A percentile compares a stretch with the other conserved stretches of the same genome.
Evolutionary conservation across 2,888 invertebrate species (phyloP).

Genomic region (Trissolcus japonicus): DNA sequence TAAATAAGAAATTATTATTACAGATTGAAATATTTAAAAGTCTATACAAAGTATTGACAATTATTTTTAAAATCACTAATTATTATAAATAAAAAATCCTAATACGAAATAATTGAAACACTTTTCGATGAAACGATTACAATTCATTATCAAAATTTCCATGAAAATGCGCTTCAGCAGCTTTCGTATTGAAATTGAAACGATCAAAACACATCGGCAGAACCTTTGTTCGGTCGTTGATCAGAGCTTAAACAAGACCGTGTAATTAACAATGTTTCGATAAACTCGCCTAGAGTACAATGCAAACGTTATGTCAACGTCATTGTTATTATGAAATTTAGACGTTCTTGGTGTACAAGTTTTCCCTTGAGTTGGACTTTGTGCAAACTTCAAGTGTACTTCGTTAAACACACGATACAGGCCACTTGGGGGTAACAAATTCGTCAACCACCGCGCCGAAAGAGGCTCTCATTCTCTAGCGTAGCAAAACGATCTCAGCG

Average conservation of each 20-base stretch:
- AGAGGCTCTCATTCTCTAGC: neutral
- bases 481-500: neutral
- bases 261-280: constrained; percentile 48
- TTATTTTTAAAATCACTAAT: too few relatives aligned
- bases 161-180: neutral
- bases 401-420: constrained; percentile 46
- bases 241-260: constrained; percentile 36
- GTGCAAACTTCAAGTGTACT: constrained; percentile 44
- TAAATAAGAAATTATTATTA: too few relatives aligned
- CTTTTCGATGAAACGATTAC: too few relatives aligned
- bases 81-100: too few relatives aligned
- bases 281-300: constrained; percentile 46
- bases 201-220: constrained; percentile 20
- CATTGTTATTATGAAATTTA: constrained; percentile 53
- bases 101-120: too few relatives aligned
- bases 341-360: constrained; percentile 41
- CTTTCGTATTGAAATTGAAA: neutral
- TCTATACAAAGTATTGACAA: too few relatives aligned
- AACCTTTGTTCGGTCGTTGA: constrained; percentile 32
- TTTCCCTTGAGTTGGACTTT: constrained; percentile 42
- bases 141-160: too few relatives aligned
- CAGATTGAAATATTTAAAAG: too few relatives aligned
- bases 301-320: constrained; percentile 39
- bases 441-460: constrained; percentile 4
- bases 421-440: constrained; percentile 9